Evolutionary conservation across 2,888 invertebrate genomes (phyloP), one percentile per base, ranked within the genome.

Genomic region (Lamellibrachia satsuma): DNA sequence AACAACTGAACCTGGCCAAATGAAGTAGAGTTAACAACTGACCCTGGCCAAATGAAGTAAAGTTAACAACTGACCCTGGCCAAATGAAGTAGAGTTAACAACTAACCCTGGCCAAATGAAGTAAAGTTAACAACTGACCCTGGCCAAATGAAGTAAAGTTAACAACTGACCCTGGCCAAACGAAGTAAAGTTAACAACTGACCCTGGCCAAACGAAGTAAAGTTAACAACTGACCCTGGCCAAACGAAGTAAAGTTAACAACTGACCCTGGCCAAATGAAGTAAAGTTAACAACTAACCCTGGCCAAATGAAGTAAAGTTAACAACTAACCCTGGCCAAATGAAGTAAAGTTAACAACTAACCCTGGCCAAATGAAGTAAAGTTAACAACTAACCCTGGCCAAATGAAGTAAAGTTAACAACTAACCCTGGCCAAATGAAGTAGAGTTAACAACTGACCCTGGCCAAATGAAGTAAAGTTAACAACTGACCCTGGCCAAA

Each of bases 391-490:
- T 91, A 57, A 95, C 95, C 95, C 93, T 95, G 95, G 75, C 94
- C 94, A 92, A 96, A 96, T n/a, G 95, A 95, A 7, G 95, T 94
- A 92, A 96, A 95, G 93, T 96, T n/a, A n/a, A n/a, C n/a, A n/a
- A n/a, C n/a, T n/a, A n/a, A n/a, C n/a, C n/a, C n/a, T n/a, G n/a
- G n/a, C n/a, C n/a, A 39, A 39, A 39, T 39, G 39, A 39, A 39
- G 39, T 39, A 39, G 1, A 39, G 39, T 39, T 39, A 39, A 39
- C 39, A 39, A 39, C 75, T 22, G 22, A 75, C 75, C 22, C 93
- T 95, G 95, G 75, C 94, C 94, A 92, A 96, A 96, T n/a, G 95
- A 95, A 9, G 95, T 94, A 92, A 96, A 95, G 93, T 96, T 95
- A 91, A 95, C 51, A 22, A 75, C 94, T 91, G 60, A 95, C 95